Percentiles rank a stretch among this genome's conserved stretches.
phyloP scores from a whole-genome alignment of 2,888 invertebrate species.

The Sarcophaga caerulescens region DNA sequence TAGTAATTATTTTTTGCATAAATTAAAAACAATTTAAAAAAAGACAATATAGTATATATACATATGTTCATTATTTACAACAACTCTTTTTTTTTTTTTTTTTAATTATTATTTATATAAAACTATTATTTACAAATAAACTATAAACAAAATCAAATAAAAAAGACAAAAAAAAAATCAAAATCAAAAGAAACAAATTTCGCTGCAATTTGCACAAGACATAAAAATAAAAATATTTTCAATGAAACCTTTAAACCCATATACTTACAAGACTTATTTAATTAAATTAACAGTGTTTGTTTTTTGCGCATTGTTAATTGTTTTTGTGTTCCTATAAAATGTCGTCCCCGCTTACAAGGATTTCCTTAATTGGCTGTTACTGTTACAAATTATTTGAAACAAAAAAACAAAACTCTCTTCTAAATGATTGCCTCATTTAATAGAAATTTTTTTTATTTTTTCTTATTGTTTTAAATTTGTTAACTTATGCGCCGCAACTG shows the following conservation, averaged over 20 bases:
- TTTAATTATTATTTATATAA: slow-evolving; percentile 74
- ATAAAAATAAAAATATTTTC: slow-evolving; percentile 75
- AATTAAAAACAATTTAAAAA: slow-evolving; percentile 53
- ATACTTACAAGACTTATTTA: neutral
- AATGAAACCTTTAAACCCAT: neutral
- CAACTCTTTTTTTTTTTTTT: slow-evolving; percentile 72
- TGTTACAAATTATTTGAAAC: neutral
- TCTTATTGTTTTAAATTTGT: neutral
- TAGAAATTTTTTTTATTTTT: neutral
- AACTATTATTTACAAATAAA: slow-evolving; percentile 65
- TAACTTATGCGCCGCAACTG: neutral
- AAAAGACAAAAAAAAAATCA: too few relatives aligned
- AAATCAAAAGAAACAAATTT: slow-evolving; percentile 70
- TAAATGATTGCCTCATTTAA: neutral
- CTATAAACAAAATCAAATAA: slow-evolving; percentile 38
- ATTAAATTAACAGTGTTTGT: neutral
- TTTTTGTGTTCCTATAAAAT: neutral
- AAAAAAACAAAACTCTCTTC: neutral
- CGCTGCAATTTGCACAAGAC: slow-evolving; percentile 78
- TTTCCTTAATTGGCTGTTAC: neutral
- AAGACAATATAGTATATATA: slow-evolving; percentile 56
- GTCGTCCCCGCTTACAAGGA: neutral
- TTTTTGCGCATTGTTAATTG: neutral
- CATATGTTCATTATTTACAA: slow-evolving; percentile 75
- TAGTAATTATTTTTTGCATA: slow-evolving; percentile 64